Conservation (phyloP, 2,888 invertebrate species). For the Oscheius sp. region DNA sequence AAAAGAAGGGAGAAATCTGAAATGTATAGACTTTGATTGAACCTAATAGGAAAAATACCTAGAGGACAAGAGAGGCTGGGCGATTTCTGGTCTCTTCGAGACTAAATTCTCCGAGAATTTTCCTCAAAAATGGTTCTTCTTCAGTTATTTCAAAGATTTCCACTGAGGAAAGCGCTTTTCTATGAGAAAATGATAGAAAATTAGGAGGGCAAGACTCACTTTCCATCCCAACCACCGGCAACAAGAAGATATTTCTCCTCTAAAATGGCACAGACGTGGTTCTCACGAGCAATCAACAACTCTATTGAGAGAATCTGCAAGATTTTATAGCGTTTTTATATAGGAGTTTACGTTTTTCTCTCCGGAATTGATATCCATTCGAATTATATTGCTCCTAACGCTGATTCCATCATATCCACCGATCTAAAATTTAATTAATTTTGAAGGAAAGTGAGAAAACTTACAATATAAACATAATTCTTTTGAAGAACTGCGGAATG, state of each 20-base stretch:
- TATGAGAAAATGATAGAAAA: background rate
- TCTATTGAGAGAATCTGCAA: slow-evolving; percentile 37
- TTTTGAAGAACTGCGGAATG: background rate
- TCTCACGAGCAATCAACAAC: slow-evolving; percentile 54
- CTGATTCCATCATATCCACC: slow-evolving; percentile 56
- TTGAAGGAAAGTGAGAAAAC: background rate
- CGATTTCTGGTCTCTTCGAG: slow-evolving; percentile 38
- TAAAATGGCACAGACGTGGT: slow-evolving; percentile 49
- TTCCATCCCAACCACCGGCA: slow-evolving; percentile 64
- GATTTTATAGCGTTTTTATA: background rate
- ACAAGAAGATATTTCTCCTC: slow-evolving; percentile 45
- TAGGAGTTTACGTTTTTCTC: slow-evolving; percentile 23
- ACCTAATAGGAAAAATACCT: background rate
- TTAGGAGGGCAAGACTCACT: slow-evolving; percentile 18
- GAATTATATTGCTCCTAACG: slow-evolving; percentile 40
- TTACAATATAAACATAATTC: slow-evolving; percentile 11
- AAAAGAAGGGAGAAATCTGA: background rate
- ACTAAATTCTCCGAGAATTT: slow-evolving; percentile 13
- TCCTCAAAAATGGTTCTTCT: slow-evolving; percentile 20
- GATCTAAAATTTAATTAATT: slow-evolving; percentile 25
- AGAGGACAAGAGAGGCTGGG: slow-evolving; percentile 27
- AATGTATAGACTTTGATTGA: background rate
- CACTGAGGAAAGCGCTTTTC: slow-evolving; percentile 11
- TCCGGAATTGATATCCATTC: slow-evolving; percentile 37
- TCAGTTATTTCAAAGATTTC: slow-evolving; percentile 39